Evolutionary conservation across 2,888 invertebrate genomes (phyloP).

Genomic region (Entomobrya multifasciata): DNA sequence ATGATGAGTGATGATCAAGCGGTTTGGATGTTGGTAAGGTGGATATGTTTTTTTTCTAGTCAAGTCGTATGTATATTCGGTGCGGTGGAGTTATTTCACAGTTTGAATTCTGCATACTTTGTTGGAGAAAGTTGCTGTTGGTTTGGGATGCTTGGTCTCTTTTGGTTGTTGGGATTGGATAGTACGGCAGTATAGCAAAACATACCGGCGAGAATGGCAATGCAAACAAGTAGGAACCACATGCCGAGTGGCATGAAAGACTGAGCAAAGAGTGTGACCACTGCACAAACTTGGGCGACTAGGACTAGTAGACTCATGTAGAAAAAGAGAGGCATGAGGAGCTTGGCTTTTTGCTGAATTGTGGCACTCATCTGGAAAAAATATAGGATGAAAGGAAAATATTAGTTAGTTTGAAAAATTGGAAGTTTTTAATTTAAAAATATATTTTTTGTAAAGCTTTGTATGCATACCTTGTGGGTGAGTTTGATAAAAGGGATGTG

Average conservation of each 20-base stretch:
- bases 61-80: not conserved
- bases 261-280: slow-evolving; percentile 73
- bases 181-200: slow-evolving; percentile 73
- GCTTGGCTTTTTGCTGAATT: slow-evolving; percentile 72
- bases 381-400: no score
- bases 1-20: not conserved
- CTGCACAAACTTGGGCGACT: slow-evolving; percentile 74
- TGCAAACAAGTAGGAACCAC: slow-evolving; percentile 77
- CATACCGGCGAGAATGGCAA: slow-evolving; percentile 74
- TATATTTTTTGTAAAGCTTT: not conserved
- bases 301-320: slow-evolving; percentile 79
- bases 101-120: slow-evolving; percentile 26
- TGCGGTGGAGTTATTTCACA: slow-evolving; percentile 17
- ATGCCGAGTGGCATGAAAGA: slow-evolving; percentile 75
- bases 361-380: slow-evolving; percentile 73
- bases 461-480: slow-evolving; percentile 76
- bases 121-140: slow-evolving; percentile 47
- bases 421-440: not conserved
- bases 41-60: not conserved
- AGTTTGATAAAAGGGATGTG: slow-evolving; percentile 79
- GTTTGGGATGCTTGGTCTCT: not conserved
- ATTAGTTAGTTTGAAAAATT: no score
- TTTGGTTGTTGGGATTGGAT: slow-evolving; percentile 56
- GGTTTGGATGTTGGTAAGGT: not conserved
- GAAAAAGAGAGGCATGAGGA: slow-evolving; percentile 75